These are phyloP conservation scores for Enteromius paludinosus DNA, from an alignment of 2,797 vertebrate species.

Conservation along the genomic window DNA sequence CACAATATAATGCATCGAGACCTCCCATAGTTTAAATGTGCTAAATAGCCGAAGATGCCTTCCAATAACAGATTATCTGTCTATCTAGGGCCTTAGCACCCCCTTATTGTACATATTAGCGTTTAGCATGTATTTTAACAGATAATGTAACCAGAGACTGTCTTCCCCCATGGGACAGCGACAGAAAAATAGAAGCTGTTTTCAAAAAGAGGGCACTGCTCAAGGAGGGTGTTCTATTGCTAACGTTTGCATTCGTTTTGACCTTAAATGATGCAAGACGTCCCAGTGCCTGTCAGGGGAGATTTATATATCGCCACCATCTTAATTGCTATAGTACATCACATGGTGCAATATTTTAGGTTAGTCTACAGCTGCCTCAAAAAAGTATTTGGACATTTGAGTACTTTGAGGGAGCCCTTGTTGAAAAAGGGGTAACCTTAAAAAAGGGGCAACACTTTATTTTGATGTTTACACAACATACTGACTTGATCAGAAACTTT, in stretches of 20 bases:
- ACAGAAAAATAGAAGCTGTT: neutral
- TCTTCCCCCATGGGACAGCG: slow-evolving; percentile 15
- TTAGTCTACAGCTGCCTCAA: neutral
- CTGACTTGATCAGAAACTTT: no score
- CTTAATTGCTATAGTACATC: slow-evolving; percentile 15
- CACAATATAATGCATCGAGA: slow-evolving; percentile 32
- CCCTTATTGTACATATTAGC: slow-evolving; percentile 49
- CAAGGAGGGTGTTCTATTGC: neutral
- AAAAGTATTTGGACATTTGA: neutral
- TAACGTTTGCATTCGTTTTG: neutral
- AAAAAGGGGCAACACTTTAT: no score
- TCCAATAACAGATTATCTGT: slow-evolving; percentile 52
- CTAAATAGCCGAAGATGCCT: slow-evolving; percentile 46
- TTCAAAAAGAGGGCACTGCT: slow-evolving; percentile 10
- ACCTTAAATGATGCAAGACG: slow-evolving; percentile 21
- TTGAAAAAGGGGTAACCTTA: no score
- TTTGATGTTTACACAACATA: no score
- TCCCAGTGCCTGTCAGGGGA: slow-evolving; percentile 1
- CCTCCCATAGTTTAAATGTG: slow-evolving; percentile 34
- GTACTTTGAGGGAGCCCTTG: neutral
- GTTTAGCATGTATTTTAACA: slow-evolving; percentile 22
- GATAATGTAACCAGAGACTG: slow-evolving; percentile 15
- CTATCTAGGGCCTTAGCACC: slow-evolving; percentile 30
- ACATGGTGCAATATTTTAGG: neutral
- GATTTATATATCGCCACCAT: neutral